Base-by-base conservation (phyloP, 1,140 invertebrate genomes). In the Drosophila novamexicana region DNA sequence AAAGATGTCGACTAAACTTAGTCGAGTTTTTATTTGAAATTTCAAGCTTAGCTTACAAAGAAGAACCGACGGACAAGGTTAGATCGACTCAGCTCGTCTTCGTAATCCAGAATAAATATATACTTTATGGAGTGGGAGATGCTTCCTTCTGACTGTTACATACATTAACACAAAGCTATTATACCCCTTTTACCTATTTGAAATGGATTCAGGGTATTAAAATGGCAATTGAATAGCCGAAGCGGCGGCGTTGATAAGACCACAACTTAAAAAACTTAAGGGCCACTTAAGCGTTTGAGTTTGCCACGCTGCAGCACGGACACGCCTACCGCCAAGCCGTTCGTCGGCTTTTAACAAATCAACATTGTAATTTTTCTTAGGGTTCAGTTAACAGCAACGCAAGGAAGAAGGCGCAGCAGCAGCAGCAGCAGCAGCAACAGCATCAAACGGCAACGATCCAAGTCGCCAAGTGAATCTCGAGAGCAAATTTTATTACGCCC, bases 261-360 rank as follows among this genome's bases (percentile, higher is more conserved):
- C 67, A 29, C 67, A 70, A 64, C 50, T 64, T 64, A 39, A 66
- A 63, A 70, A 74, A 78, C 76, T 78, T 77, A 77, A 78, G 69
- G 67, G 76, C 74, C 76, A 78, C 76, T 78, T 78, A 72, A 50
- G 76, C 61, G 32, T 63, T 53, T 69, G 58, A 49, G 49, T 62
- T 69, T 36, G 14, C 58, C 16, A 42, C 39, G 37, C 37, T 9
- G 34, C 18, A 50, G 16, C 53, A 42, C n/a, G 37, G 50, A 42
- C 71, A 71, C 47, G 58, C 44, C 57, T 44, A 53, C 34, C 39
- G 37, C 14, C 54, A 47, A 34, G 6, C 29, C 7, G n/a, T n/a
- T 29, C 62, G 58, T 75, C 47, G 54, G 54, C 73, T 71, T 71
- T 77, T 78, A 77, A 72, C 76, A 78, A 78, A 79, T 79, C 77